A percentile compares a stretch with the other conserved stretches of the same genome.
Conservation (phyloP, 2,888 invertebrate species). For the Cantharis rustica region DNA sequence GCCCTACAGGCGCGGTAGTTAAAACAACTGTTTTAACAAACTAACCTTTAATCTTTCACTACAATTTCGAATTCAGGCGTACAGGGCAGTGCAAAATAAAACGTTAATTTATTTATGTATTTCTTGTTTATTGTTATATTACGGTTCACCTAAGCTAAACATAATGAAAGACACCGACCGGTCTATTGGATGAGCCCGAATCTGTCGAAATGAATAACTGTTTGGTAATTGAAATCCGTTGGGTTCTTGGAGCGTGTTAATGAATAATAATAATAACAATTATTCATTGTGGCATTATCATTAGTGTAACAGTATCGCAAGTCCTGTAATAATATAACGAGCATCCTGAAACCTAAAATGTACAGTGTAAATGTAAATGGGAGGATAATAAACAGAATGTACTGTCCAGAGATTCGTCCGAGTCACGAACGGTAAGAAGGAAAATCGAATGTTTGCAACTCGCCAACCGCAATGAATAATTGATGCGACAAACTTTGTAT, state of each 20-base stretch:
- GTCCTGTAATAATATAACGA: conserved; percentile 9
- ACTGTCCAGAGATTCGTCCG: conserved; percentile 17
- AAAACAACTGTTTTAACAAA: too few species aligned
- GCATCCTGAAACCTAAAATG: neutral
- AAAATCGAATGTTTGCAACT: neutral
- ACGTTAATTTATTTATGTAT: too few species aligned
- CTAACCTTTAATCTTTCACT: too few species aligned
- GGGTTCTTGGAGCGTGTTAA: neutral
- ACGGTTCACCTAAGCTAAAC: too few species aligned
- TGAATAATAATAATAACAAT: conserved; percentile 16
- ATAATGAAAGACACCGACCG: too few species aligned
- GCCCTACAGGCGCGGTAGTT: too few species aligned
- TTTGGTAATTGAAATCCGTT: neutral
- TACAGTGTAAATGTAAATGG: conserved; percentile 21
- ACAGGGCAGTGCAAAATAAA: too few species aligned
- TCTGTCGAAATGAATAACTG: neutral
- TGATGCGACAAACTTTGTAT: conserved; percentile 5
- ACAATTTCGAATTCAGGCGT: too few species aligned
- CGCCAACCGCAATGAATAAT: conserved; percentile 1
- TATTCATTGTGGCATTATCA: neutral
- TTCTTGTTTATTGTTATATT: too few species aligned
- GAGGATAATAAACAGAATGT: conserved; percentile 25
- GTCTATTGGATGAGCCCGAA: neutral
- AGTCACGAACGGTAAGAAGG: conserved; percentile 18
- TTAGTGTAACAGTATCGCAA: conserved; percentile 7